Base-by-base conservation (phyloP, 2,888 invertebrate species). In the Lasius fuliginosus region DNA sequence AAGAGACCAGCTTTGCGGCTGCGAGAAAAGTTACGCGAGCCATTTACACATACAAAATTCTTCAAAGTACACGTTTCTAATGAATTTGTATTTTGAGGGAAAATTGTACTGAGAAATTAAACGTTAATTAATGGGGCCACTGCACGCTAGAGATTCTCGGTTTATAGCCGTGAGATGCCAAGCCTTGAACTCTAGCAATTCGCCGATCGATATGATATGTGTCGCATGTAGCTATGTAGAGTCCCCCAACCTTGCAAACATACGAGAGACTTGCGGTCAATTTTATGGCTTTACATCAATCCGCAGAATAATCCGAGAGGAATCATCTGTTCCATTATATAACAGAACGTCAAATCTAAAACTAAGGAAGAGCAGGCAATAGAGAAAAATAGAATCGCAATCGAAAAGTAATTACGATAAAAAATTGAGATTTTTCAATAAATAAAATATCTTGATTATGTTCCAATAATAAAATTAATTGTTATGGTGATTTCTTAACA, bases 161-260 rank as follows among this genome's bases (percentile, higher is more conserved):
- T 40, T 60, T 68, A 27, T 60, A 58, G 49, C 68, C 33, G 23
- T 40, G 62, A 79, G 12, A 67, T 68, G 40, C 76, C 82, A 53
- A 82, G 65, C 82, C 79, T 69, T 83, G 79, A 79, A 83, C 69
- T 69, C 83, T 40, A 53, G 40, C 36, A 67, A 68, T 79, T 79
- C 11, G 56, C 15, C 60, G 79, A 83, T 83, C 79, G 83, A 83
- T 83, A 69, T 12, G 42, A 79, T 69, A 62, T 81, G 67, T 77
- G 40, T 49, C 53, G 79, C 46, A 60, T 75, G 60, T 68, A 68
- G 58, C 65, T 27, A 12, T 6, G n/a, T 33, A 30, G 64, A 27
- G 27, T 23, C 23, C 27, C 42, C 40, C 30, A 60, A 40, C 6
- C 23, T 33, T 68, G 77, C 77, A 60, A 83, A 49, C 40, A 58